A percentile compares a stretch with the other conserved stretches of the same genome.
Evolutionary conservation across 2,113 vertebrate species (phyloP).

Genomic region (Athene noctua): DNA sequence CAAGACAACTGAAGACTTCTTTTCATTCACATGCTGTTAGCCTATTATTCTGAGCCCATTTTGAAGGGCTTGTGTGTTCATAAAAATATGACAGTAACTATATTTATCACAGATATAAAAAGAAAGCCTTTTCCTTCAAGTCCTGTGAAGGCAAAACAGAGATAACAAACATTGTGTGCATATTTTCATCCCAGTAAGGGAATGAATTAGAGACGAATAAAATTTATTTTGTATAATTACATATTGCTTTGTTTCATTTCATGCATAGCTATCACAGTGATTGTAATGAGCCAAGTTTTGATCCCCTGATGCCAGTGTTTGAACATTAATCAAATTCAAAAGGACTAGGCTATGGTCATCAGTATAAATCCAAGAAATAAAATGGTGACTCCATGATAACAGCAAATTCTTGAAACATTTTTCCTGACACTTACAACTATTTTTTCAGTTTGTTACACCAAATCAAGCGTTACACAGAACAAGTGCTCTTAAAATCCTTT

Average conservation of each 20-base stretch:
- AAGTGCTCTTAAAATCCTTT: neutral
- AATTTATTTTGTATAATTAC: neutral
- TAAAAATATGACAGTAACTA: neutral
- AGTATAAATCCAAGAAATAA: neutral
- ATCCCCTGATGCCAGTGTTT: neutral
- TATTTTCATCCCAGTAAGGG: neutral
- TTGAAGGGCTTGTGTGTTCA: neutral
- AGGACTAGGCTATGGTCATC: neutral
- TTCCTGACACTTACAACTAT: neutral
- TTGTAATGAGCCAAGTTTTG: neutral
- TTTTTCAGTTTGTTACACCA: neutral
- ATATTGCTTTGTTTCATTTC: neutral
- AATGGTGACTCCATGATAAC: neutral
- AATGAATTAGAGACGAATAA: neutral
- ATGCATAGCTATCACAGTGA: neutral
- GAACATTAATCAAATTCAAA: neutral
- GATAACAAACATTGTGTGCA: neutral
- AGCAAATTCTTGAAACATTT: neutral
- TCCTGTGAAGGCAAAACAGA: neutral
- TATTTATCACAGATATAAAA: conserved; percentile 46
- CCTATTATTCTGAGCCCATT: neutral
- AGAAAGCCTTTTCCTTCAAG: neutral
- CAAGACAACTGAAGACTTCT: neutral
- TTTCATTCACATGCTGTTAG: neutral
- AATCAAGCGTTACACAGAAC: neutral